Base-by-base conservation (phyloP, 2,113 vertebrate genomes). In the Burhinus bistriatus region DNA sequence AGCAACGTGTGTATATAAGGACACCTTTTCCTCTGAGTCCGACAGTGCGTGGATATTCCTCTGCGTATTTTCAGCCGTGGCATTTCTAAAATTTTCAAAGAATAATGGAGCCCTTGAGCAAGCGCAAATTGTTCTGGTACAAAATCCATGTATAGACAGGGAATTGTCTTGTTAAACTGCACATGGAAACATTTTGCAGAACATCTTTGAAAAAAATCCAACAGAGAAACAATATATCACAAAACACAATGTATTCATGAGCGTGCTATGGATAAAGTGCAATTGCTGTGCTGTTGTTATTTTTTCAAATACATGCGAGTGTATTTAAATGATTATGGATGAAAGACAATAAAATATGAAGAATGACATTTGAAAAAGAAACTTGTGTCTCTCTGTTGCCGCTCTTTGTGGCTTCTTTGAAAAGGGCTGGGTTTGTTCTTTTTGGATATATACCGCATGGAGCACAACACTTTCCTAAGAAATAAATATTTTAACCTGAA, bases 1-100 rank as follows among this genome's bases (percentile, higher is more conserved):
- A 71, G 20, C 52, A 23, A 34, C 0, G 7, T 1, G 2, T 1
- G 8, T 18, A 22, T 1, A 5, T 5, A 29, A 59, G 30, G 26
- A 47, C 5, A 30, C 6, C 5, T 78, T n/a, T 38, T 19, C 40
- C 51, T 54, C 80, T 30, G 29, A 55, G 4, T 34, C 49, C 22
- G 19, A 30, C 27, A 38, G 15, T 1, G 4, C 4, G 3, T 1
- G 25, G 73, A 22, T n/a, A 32, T 59, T 62, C 40, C 49, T 62
- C 70, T 52, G 30, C 9, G 1, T 21, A 30, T 18, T 59, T 83
- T 79, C 5, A 61, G 57, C 26, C 8, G 27, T 0, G 15, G 15
- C 7, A 58, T 61, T 66, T 29, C 68, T 18, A 54, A 62, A 52
- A 40, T 34, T 54, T 70, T 40, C 36, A 15, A 44, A 59, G 71